A percentile compares a stretch with the other conserved stretches of the same genome.
Conservation (phyloP, 2,113 vertebrate genomes). For the Callopanchax toddi region DNA sequence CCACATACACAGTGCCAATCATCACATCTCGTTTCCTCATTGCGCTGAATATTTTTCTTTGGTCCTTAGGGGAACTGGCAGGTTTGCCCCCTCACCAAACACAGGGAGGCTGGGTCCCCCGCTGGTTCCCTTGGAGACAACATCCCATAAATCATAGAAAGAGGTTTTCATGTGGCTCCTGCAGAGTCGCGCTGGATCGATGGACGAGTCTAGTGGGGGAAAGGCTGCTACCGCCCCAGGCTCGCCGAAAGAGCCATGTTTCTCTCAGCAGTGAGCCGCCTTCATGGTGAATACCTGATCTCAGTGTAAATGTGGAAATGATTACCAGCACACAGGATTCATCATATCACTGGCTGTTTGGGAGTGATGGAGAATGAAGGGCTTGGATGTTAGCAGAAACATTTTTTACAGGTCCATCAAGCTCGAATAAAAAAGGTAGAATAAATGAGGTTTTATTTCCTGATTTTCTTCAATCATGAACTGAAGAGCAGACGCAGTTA, state of each 20-base stretch:
- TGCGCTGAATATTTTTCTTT: neutral
- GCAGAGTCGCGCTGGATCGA: slow-evolving; percentile 67
- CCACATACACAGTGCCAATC: slow-evolving; percentile 1
- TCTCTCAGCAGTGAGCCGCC: slow-evolving; percentile 54
- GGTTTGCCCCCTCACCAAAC: slow-evolving; percentile 15
- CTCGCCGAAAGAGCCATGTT: slow-evolving; percentile 39
- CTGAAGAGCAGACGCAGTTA: neutral
- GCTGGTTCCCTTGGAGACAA: slow-evolving; percentile 46
- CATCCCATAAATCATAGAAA: slow-evolving; percentile 72
- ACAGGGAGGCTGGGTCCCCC: slow-evolving; percentile 26
- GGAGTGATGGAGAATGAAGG: neutral
- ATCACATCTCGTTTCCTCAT: slow-evolving; percentile 1
- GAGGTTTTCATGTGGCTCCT: slow-evolving; percentile 68
- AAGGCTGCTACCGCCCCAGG: slow-evolving; percentile 28
- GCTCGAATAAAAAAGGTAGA: too few species aligned
- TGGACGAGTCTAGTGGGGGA: slow-evolving; percentile 42
- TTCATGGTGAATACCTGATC: slow-evolving; percentile 32
- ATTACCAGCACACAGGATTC: slow-evolving; percentile 12
- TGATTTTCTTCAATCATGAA: neutral
- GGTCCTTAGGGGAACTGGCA: slow-evolving; percentile 38
- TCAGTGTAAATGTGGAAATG: slow-evolving; percentile 30
- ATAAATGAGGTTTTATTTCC: neutral
- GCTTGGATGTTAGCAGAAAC: neutral
- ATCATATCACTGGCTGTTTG: neutral
- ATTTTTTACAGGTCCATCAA: too few species aligned